Evolutionary conservation across 2,113 vertebrate genomes (phyloP).

Genomic region (Porphyrio hochstetteri): DNA sequence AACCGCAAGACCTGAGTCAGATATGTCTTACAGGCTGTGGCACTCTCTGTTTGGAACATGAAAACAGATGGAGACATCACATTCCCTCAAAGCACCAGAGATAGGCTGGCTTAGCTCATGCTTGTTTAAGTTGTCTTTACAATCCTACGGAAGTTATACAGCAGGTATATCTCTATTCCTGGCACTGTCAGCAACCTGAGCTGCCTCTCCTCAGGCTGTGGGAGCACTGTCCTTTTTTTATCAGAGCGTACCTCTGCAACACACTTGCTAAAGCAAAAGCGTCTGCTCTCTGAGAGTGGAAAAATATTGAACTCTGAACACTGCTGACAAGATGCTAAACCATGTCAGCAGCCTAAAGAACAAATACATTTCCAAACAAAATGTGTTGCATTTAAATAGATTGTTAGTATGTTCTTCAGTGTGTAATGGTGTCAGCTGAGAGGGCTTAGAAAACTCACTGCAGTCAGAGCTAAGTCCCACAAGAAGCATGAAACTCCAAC

Average conservation of each 20-base stretch:
- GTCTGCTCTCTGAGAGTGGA: not conserved
- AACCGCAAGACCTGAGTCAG: not conserved
- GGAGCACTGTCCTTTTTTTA: not conserved
- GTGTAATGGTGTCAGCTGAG: not conserved
- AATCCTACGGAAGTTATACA: not conserved
- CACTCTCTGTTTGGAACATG: not conserved
- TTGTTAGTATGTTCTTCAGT: not conserved
- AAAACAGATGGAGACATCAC: not conserved
- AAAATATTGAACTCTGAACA: not conserved
- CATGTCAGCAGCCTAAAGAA: not conserved
- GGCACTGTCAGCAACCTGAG: not conserved
- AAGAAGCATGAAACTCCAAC: not conserved
- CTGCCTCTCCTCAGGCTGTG: not conserved
- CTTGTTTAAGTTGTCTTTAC: not conserved
- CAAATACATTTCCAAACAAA: not conserved
- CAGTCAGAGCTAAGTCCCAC: not conserved
- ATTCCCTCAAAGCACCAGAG: not conserved
- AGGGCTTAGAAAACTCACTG: not conserved
- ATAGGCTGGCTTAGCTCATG: not conserved
- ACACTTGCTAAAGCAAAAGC: not conserved
- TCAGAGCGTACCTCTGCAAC: not conserved
- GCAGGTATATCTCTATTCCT: not conserved
- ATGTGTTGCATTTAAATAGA: not conserved
- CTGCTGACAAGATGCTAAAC: not conserved
- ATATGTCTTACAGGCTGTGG: not conserved